Conservation (phyloP, 2,888 invertebrate genomes). For the Yponomeuta cagnagella region DNA sequence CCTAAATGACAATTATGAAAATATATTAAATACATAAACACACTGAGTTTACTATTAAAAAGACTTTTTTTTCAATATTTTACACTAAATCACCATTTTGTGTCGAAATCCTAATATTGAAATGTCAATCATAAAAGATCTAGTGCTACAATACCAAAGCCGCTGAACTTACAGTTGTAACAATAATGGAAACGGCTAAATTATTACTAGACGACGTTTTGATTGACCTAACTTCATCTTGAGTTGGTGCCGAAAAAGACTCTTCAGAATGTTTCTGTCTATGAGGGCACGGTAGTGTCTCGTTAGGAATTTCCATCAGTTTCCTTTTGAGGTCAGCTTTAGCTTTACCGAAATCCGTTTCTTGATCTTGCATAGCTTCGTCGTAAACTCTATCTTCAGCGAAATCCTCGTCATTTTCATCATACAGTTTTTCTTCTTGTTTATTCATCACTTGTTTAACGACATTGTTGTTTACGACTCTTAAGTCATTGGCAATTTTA, state of each 20-base stretch:
- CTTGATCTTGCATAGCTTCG: slow-evolving; percentile 61
- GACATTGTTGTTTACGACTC: slow-evolving; percentile 24
- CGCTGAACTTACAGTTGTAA: background rate
- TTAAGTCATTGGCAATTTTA: slow-evolving; percentile 38
- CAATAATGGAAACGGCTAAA: background rate
- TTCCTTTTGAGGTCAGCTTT: slow-evolving; percentile 55
- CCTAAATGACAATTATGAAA: no score
- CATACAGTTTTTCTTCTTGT: slow-evolving; percentile 43
- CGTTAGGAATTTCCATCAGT: slow-evolving; percentile 53
- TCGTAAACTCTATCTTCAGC: slow-evolving; percentile 56
- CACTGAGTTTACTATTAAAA: no score
- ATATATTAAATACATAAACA: no score
- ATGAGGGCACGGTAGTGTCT: slow-evolving; percentile 58
- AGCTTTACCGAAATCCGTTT: slow-evolving; percentile 40
- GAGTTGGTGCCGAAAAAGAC: slow-evolving; percentile 59
- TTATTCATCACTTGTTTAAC: slow-evolving; percentile 28
- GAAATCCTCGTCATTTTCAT: slow-evolving; percentile 44
- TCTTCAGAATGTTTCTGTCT: slow-evolving; percentile 48
- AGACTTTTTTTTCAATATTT: no score
- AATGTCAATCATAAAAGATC: background rate
- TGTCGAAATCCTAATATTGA: background rate
- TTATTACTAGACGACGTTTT: slow-evolving; percentile 45
- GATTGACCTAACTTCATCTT: slow-evolving; percentile 66
- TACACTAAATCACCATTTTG: background rate
- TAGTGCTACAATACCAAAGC: background rate